These are phyloP conservation scores for Lutjanus campechanus DNA, from an alignment of 2,797 vertebrate genomes.

Conservation along the genomic window DNA sequence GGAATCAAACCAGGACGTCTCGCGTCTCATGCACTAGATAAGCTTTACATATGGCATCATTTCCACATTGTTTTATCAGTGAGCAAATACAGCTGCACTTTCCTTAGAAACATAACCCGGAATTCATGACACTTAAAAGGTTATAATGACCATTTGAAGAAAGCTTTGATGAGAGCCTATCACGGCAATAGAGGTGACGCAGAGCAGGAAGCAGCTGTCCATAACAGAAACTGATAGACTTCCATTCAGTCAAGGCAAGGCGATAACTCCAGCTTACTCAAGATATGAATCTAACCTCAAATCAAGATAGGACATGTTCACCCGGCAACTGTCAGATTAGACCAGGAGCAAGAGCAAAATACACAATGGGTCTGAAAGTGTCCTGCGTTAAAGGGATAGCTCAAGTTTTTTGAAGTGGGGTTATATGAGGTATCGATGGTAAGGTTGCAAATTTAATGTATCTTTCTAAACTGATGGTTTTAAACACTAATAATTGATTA, in stretches of 20 bases:
- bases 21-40: slow-evolving; percentile 39
- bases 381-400: slow-evolving; percentile 18
- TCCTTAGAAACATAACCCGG: slow-evolving; percentile 25
- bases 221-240: slow-evolving; percentile 35
- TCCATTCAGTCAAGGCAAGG: slow-evolving; percentile 33
- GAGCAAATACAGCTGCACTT: slow-evolving; percentile 52
- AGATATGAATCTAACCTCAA: slow-evolving; percentile 68
- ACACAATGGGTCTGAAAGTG: slow-evolving; percentile 59
- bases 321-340: slow-evolving; percentile 67
- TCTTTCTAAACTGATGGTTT: no score
- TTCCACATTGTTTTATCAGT: slow-evolving; percentile 49
- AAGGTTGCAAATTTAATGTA: no score
- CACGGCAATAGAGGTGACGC: slow-evolving; percentile 37
- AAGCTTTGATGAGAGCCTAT: slow-evolving; percentile 17
- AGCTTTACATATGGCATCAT: slow-evolving; percentile 42
- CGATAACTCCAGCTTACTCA: slow-evolving; percentile 59
- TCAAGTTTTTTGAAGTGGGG: no score
- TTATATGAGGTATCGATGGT: no score
- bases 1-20: slow-evolving; percentile 18
- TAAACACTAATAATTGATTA: no score
- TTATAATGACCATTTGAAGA: slow-evolving; percentile 26
- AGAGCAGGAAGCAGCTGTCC: slow-evolving; percentile 32
- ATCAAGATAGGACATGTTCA: slow-evolving; percentile 66
- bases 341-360: slow-evolving; percentile 53
- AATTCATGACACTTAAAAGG: slow-evolving; percentile 41